Evolutionary conservation across 2,797 vertebrate species (phyloP).

Genomic region (Artibeus jamaicensis): DNA sequence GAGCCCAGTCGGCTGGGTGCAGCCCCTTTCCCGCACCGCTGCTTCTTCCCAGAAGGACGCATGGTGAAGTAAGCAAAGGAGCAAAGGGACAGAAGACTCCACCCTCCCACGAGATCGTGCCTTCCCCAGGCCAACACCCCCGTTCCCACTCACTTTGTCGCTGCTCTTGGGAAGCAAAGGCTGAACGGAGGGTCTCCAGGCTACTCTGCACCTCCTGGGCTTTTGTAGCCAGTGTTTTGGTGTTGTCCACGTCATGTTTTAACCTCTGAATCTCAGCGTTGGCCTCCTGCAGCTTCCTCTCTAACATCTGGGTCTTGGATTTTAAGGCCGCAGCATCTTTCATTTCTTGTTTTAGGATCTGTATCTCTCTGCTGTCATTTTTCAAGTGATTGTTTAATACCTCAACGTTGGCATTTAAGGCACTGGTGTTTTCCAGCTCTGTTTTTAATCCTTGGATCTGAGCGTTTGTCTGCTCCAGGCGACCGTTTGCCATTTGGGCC

Average conservation of each 20-base stretch:
- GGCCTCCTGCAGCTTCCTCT: neutral
- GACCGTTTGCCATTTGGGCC: neutral
- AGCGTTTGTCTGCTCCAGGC: neutral
- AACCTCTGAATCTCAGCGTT: neutral
- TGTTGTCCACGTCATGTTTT: neutral
- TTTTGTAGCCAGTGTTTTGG: neutral
- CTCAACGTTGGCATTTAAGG: neutral
- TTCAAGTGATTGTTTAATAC: neutral
- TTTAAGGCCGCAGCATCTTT: neutral
- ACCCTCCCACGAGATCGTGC: too few relatives aligned
- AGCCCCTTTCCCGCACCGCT: neutral
- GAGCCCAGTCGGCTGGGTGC: neutral
- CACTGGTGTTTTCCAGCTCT: neutral
- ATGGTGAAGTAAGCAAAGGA: neutral
- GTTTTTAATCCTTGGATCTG: slow-evolving; percentile 22
- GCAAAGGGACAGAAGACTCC: neutral
- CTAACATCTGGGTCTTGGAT: neutral
- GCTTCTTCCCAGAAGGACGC: neutral
- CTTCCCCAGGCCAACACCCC: neutral
- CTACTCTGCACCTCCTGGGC: slow-evolving; percentile 8
- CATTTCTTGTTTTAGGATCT: slow-evolving; percentile 21
- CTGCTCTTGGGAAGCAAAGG: neutral
- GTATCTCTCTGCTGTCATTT: slow-evolving; percentile 27
- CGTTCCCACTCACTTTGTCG: slow-evolving; percentile 45
- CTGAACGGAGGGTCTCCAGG: neutral